Percentiles rank a stretch among this genome's conserved stretches.
These are phyloP conservation scores for Carcharodon carcharias DNA, from an alignment of 2,797 vertebrate species.

Conservation along the genomic window DNA sequence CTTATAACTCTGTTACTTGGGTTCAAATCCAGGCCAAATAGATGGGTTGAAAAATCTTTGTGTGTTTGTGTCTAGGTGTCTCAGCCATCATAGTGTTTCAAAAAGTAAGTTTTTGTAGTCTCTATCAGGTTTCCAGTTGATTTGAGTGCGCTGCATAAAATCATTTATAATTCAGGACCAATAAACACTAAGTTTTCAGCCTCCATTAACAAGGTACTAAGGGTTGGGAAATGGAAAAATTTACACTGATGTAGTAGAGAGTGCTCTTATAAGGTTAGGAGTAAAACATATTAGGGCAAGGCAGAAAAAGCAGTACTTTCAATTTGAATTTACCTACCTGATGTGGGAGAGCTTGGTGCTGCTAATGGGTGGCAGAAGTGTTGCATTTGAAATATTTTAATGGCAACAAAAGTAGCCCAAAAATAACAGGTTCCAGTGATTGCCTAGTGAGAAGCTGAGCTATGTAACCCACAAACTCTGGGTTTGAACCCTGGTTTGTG, in stretches of 20 bases:
- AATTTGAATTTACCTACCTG: neutral
- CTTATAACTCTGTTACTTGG: neutral
- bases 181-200: slow-evolving; percentile 19
- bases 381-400: neutral
- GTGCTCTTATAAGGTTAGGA: neutral
- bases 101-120: neutral
- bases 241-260: neutral
- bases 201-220: neutral
- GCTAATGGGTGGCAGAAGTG: neutral
- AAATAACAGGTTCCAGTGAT: neutral
- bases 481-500: neutral
- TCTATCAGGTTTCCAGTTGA: neutral
- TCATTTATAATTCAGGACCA: neutral
- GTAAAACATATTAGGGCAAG: neutral
- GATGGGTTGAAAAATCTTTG: neutral
- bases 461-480: too few species aligned
- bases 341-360: slow-evolving; percentile 2
- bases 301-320: neutral
- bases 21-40: slow-evolving; percentile 16
- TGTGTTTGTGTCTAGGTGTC: neutral
- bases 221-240: slow-evolving; percentile 24
- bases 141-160: neutral
- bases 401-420: neutral
- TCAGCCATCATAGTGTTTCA: neutral
- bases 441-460: neutral